A percentile compares a stretch with the other conserved stretches of the same genome.
phyloP scores from a whole-genome alignment of 2,113 vertebrate species.

The Tetraodon nigroviridis region DNA sequence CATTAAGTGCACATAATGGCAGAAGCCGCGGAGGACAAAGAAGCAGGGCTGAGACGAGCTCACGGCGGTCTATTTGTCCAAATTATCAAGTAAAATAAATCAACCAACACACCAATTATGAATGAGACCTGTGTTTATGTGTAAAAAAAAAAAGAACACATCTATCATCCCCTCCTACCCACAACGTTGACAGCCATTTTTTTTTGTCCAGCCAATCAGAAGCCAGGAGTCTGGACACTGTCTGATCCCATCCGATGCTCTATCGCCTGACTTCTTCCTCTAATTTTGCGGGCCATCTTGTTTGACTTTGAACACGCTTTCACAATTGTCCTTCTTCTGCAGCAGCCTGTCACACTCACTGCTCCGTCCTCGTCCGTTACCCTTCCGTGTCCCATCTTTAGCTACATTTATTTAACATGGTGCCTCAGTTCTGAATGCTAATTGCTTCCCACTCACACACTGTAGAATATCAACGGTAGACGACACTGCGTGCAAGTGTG shows the following conservation, averaged over 20 bases:
- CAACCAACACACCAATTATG: conserved; percentile 27
- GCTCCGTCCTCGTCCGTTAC: conserved; percentile 35
- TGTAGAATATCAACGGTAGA: conserved; percentile 48
- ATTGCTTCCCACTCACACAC: conserved; percentile 64
- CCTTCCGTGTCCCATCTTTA: conserved; percentile 22
- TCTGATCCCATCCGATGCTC: conserved; percentile 7
- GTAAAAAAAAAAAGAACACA: conserved; percentile 31
- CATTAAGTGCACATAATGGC: background rate
- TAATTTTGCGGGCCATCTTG: conserved; percentile 16
- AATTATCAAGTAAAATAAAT: conserved; percentile 60
- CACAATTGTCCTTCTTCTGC: conserved; percentile 17
- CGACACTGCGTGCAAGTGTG: conserved; percentile 3
- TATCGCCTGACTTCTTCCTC: background rate
- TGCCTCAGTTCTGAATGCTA: conserved; percentile 65
- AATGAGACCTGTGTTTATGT: conserved; percentile 19
- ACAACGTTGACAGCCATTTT: background rate
- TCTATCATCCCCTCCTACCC: conserved; percentile 16
- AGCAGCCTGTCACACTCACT: conserved; percentile 32
- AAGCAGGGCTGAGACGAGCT: conserved; percentile 14
- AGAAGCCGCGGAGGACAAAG: background rate
- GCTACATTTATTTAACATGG: conserved; percentile 48
- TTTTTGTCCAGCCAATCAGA: conserved; percentile 1
- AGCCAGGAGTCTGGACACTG: background rate
- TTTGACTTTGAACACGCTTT: conserved; percentile 24
- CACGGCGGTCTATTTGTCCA: conserved; percentile 61